Percentiles rank a stretch among this genome's conserved stretches.
Conservation (phyloP, 2,797 vertebrate species). For the Xenopus petersii region DNA sequence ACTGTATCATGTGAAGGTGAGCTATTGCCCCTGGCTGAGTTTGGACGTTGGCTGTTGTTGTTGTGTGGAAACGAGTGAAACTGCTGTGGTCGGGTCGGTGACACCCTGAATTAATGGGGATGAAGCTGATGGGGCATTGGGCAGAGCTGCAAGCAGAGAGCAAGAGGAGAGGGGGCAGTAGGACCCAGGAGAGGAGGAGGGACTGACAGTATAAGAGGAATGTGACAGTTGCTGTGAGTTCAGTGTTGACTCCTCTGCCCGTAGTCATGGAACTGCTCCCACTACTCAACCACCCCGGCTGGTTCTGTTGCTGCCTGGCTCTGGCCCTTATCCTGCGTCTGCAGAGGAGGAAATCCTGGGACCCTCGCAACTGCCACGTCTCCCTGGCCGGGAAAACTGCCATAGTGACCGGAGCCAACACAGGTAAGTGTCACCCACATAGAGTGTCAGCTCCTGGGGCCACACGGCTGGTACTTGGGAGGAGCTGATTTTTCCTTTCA, state of each 20-base stretch:
- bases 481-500: too few species aligned
- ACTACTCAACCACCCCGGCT: constrained; percentile 62
- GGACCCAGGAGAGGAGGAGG: not conserved
- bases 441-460: too few species aligned
- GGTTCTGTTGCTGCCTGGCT: constrained; percentile 58
- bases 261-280: constrained; percentile 48
- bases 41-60: too few species aligned
- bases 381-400: constrained; percentile 73
- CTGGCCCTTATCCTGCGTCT: constrained; percentile 62
- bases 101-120: too few species aligned
- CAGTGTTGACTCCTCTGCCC: not conserved
- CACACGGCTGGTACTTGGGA: too few species aligned
- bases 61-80: too few species aligned
- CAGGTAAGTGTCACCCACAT: constrained; percentile 58
- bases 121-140: too few species aligned
- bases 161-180: too few species aligned
- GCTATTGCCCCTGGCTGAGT: too few species aligned
- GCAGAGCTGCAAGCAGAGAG: too few species aligned
- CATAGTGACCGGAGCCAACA: constrained; percentile 82
- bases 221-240: not conserved
- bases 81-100: too few species aligned
- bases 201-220: not conserved
- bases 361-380: constrained; percentile 61
- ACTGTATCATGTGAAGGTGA: not conserved
- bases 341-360: constrained; percentile 57